Base-by-base conservation (phyloP, 2,888 invertebrate species). In the Lydus trimaculatus region DNA sequence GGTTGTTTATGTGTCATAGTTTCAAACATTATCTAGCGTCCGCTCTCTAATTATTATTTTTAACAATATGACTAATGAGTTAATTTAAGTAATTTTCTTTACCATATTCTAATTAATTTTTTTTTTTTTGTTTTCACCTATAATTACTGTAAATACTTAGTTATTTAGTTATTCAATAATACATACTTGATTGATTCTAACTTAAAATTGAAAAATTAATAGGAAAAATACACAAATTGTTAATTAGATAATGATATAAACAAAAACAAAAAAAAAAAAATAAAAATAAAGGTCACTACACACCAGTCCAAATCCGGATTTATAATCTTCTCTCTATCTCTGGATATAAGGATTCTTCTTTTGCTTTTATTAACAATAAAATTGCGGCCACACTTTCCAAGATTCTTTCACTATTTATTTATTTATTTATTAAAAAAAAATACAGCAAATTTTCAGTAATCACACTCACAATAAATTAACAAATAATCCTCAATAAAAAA, bases 371-470 rank as follows among this genome's bases (percentile, higher is more conserved):
- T 39, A 17, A 43, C 9, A 48, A 36, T 36, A 48, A 48, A 48
- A 48, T 20, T 48, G 48, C 20, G 48, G 20, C 48, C 39, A 43
- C 48, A 48, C 48, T 48, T 48, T 48, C 48, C 20, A 48, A 48
- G 20, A 20, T 48, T 48, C 20, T 48, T 48, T 48, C 48, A 20
- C 48, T 48, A 20, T 36, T 28, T 28, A 28, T 28, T 28, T 28
- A 3, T 28, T 28, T 28, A n/a, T n/a, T n/a, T n/a, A n/a, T n/a
- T n/a, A n/a, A n/a, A n/a, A n/a, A n/a, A n/a, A n/a, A n/a, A n/a
- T 31, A 31, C 31, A 4, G 3, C 33, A 11, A 33, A 33, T 33
- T 33, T 11, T 13, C 33, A 33, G 31, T 31, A 59, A 59, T 39
- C 39, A 39, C 39, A 33, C 33, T 11, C 33, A 33, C 59, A 28